These are phyloP conservation scores for Lithobius niger DNA, from an alignment of 1,140 invertebrate species.

Conservation along the genomic window DNA sequence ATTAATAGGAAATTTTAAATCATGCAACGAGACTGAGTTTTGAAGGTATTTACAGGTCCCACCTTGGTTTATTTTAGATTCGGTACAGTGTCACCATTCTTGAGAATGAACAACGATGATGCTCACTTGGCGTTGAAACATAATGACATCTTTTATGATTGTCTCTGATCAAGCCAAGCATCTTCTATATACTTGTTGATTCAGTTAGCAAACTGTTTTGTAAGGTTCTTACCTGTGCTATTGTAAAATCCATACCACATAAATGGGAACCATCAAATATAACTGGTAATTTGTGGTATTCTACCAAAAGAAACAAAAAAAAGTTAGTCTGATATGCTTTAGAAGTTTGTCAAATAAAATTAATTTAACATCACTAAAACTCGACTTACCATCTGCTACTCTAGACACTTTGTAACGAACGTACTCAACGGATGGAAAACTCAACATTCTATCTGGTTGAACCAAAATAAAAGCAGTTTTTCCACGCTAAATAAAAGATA, in stretches of 20 bases:
- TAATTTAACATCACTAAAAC: background rate
- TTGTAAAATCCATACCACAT: conserved; percentile 7
- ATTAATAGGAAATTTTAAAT: too few relatives aligned
- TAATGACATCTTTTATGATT: background rate
- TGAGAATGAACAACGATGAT: background rate
- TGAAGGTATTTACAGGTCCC: background rate
- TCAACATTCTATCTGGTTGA: conserved; percentile 66
- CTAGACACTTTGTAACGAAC: conserved; percentile 59
- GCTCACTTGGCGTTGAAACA: background rate
- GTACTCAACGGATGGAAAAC: conserved; percentile 78
- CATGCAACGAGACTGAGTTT: too few relatives aligned
- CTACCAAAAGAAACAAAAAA: background rate
- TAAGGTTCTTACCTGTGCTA: background rate
- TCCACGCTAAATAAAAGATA: too few relatives aligned
- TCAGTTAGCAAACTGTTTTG: background rate
- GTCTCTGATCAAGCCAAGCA: background rate
- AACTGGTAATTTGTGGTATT: background rate
- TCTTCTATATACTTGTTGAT: background rate
- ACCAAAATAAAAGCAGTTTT: conserved; percentile 59
- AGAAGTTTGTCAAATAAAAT: background rate
- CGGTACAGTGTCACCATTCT: background rate
- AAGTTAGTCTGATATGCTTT: background rate
- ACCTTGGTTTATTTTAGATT: background rate
- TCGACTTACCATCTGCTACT: conserved; percentile 28
- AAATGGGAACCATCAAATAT: conserved; percentile 7